phyloP scores from a whole-genome alignment of 2,113 vertebrate genomes.

The Ascaphus truei region DNA sequence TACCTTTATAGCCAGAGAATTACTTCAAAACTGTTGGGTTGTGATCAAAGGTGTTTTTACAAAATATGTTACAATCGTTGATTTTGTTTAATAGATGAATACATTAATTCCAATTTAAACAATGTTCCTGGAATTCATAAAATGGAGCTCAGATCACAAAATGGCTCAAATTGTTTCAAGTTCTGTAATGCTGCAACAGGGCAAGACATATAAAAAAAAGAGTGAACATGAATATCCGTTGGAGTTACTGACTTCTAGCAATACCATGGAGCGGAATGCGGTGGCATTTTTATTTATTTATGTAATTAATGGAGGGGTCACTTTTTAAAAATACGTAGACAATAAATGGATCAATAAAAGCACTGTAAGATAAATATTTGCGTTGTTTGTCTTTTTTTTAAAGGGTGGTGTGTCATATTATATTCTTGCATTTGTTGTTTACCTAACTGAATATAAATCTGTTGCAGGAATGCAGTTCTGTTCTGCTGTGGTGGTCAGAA shows the following conservation, averaged over 20 bases:
- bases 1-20: neutral
- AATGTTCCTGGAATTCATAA: neutral
- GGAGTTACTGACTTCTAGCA: conserved; percentile 13
- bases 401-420: no score
- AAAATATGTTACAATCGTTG: neutral
- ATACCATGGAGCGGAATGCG: conserved; percentile 21
- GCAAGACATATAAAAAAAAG: no score
- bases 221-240: neutral
- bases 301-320: conserved; percentile 14
- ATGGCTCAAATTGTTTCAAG: neutral
- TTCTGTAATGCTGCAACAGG: neutral
- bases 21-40: neutral
- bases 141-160: neutral
- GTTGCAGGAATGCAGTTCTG: neutral
- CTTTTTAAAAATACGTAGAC: conserved; percentile 23
- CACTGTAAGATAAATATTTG: neutral
- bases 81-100: neutral
- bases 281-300: conserved; percentile 25
- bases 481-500: neutral
- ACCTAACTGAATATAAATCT: neutral
- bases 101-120: no score
- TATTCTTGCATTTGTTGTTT: no score
- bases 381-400: neutral
- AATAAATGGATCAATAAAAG: conserved; percentile 33
- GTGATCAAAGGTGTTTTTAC: neutral